phyloP scores from a whole-genome alignment of 2,113 vertebrate species.

The Silurus asotus region DNA sequence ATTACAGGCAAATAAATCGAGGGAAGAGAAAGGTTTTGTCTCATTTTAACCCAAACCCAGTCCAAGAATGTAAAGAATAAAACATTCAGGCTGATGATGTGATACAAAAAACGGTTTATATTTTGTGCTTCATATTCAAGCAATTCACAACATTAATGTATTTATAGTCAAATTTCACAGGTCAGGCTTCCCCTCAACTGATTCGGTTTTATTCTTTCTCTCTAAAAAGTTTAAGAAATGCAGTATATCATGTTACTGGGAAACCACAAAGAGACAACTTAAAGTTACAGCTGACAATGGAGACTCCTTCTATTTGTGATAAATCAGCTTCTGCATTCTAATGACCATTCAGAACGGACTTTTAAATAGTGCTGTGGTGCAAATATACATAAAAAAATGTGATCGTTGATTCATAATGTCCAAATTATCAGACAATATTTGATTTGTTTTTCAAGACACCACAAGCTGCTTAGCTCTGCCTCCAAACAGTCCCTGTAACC shows the following conservation, averaged over 20 bases:
- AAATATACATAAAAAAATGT: neutral
- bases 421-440: neutral
- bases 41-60: neutral
- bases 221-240: neutral
- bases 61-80: neutral
- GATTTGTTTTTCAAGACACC: neutral
- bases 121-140: neutral
- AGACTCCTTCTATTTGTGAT: neutral
- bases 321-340: neutral
- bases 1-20: no score
- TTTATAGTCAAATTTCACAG: neutral
- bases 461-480: neutral
- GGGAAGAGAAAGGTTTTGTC: neutral
- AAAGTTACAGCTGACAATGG: neutral
- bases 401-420: no score
- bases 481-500: neutral
- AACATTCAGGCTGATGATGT: neutral
- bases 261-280: neutral
- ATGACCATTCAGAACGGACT: neutral
- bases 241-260: neutral
- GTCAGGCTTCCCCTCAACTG: neutral
- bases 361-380: neutral
- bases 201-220: neutral
- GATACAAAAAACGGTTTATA: neutral
- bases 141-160: neutral